Evolutionary conservation across 2,797 vertebrate species (phyloP).

Genomic region (Falco biarmicus): DNA sequence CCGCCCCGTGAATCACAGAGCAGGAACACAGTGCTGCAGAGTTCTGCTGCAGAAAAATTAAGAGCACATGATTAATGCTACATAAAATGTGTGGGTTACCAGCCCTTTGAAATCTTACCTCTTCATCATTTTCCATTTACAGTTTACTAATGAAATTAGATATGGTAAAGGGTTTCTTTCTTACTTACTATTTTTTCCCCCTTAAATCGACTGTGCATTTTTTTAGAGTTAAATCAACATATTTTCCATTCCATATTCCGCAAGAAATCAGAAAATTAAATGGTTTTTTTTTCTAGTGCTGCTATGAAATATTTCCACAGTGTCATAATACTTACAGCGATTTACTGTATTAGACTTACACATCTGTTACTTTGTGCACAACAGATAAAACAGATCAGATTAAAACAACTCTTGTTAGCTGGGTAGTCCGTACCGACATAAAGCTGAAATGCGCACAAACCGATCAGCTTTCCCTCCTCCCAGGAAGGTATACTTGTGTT

Average conservation of each 20-base stretch:
- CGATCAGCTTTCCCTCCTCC: not conserved
- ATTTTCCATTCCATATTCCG: slow-evolving; percentile 75
- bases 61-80: slow-evolving; percentile 72
- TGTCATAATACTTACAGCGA: slow-evolving; percentile 37
- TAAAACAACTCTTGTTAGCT: slow-evolving; percentile 28
- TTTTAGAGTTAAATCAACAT: slow-evolving; percentile 78
- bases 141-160: slow-evolving; percentile 81
- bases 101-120: slow-evolving; percentile 72
- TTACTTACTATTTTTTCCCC: not conserved
- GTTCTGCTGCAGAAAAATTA: slow-evolving; percentile 48
- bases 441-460: slow-evolving; percentile 25
- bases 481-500: not conserved
- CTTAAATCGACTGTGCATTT: slow-evolving; percentile 63
- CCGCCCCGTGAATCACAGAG: not conserved
- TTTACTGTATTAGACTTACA: slow-evolving; percentile 53
- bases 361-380: slow-evolving; percentile 23
- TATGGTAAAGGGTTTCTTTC: slow-evolving; percentile 61
- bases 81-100: slow-evolving; percentile 51
- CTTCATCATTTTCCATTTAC: slow-evolving; percentile 74
- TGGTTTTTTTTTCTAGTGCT: not conserved
- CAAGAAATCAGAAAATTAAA: slow-evolving; percentile 77
- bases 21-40: not conserved
- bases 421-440: not conserved
- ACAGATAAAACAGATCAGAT: slow-evolving; percentile 26
- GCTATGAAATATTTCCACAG: slow-evolving; percentile 62